Evolutionary conservation across 2,797 vertebrate species (phyloP).

Genomic region (Syngnathus rostellatus): DNA sequence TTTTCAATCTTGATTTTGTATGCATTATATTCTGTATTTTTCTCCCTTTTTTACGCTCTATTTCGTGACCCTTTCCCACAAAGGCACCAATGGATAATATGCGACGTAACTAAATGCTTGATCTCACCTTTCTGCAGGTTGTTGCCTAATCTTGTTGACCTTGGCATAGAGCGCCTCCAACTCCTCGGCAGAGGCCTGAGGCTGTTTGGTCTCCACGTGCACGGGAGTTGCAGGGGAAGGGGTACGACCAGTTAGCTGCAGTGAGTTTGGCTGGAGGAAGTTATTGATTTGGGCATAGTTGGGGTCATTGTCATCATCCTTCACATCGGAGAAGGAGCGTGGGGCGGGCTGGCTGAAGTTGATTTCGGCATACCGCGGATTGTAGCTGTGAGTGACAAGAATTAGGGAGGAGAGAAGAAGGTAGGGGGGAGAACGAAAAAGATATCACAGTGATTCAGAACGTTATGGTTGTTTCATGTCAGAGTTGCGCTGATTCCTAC

Average conservation of each 20-base stretch:
- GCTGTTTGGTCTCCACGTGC: not conserved
- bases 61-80: not conserved
- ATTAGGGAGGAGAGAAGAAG: not conserved
- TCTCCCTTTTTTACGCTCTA: no score
- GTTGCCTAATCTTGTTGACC: conserved; percentile 81
- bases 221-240: conserved; percentile 41
- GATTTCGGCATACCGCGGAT: conserved; percentile 71
- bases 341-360: conserved; percentile 60
- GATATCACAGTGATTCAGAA: not conserved
- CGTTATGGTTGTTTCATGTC: not conserved
- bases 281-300: conserved; percentile 88
- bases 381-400: conserved; percentile 56
- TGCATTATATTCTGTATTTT: no score
- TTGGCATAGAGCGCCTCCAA: conserved; percentile 86
- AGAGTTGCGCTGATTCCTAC: conserved; percentile 42
- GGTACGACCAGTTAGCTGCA: conserved; percentile 54
- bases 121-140: conserved; percentile 54
- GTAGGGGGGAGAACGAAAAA: not conserved
- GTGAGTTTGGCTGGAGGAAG: conserved; percentile 71
- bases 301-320: conserved; percentile 87
- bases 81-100: conserved; percentile 1
- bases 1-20: no score
- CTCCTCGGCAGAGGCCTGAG: conserved; percentile 65
- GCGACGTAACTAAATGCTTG: not conserved
- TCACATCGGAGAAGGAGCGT: conserved; percentile 64